Base-by-base conservation (phyloP, 2,113 vertebrate genomes). In the Oryzias javanicus region DNA sequence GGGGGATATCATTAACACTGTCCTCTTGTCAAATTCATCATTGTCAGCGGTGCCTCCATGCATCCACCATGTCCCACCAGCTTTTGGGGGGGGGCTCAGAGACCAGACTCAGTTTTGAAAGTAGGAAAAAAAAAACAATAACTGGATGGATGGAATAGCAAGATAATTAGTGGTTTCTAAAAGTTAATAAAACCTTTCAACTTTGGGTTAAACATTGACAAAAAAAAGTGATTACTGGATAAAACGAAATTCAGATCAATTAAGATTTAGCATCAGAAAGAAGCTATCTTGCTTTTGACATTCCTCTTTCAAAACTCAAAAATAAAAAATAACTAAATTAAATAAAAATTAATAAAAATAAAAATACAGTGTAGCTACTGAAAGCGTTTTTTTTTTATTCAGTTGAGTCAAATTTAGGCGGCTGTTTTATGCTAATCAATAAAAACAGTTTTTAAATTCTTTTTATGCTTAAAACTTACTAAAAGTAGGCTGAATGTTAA, bases 11-110 rank as follows among this genome's bases (percentile, higher is more conserved):
- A 95, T 97, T 96, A 97, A 94, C 92, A 91, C 93, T 92, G 94
- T 92, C 93, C 95, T 93, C 88, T 93, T 92, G 94, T 91, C 88
- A 92, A 91, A 97, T 98, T 94, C 83, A 94, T 98, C 95, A 96
- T 92, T 97, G 95, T 96, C 95, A 94, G 64, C 59, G 86, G 85
- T 83, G 76, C 79, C 90, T 91, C 76, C 91, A 91, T 85, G 83
- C 69, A n/a, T 72, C 70, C 79, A 60, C 72, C 70, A 41, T 41
- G 65, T 82, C 87, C 92, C 88, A 80, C 89, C 91, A 92, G 89
- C 92, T 88, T 58, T 70, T 69, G 74, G 49, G 56, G 75, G 74
- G 66, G 79, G 54, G 74, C 55, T 73, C 20, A 78, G 59, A 80
- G 88, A 84, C 74, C 64, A 75, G 76, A 77, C 65, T 61, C 67